Evolutionary conservation across 2,113 vertebrate genomes (phyloP).

Genomic region (Sakesphorus luctuosus): DNA sequence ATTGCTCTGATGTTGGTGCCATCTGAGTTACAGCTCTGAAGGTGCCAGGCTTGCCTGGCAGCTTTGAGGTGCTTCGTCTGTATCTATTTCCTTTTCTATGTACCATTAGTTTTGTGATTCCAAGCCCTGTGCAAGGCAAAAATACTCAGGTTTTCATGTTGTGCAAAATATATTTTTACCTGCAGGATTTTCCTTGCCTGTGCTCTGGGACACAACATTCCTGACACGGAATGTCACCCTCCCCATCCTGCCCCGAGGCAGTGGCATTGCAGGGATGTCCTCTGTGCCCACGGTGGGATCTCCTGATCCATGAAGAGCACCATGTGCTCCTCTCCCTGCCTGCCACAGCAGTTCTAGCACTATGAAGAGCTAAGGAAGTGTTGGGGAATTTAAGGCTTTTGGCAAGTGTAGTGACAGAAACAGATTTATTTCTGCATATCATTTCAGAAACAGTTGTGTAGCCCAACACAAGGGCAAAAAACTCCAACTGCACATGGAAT

Average conservation of each 20-base stretch:
- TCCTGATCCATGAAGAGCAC: neutral
- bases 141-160: rapidly evolving
- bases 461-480: neutral
- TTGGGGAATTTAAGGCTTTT: neutral
- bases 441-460: neutral
- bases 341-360: rapidly evolving
- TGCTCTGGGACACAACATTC: neutral
- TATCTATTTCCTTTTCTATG: neutral
- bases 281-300: rapidly evolving
- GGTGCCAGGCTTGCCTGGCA: neutral
- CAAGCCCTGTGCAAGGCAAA: neutral
- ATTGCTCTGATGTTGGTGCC: rapidly evolving
- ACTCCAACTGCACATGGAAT: neutral
- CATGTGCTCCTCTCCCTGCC: neutral
- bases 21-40: neutral
- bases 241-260: neutral
- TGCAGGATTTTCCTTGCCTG: neutral
- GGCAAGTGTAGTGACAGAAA: neutral
- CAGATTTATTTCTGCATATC: neutral
- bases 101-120: rapidly evolving
- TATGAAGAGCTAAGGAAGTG: rapidly evolving
- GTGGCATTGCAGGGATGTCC: neutral
- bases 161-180: rapidly evolving
- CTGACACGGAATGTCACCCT: neutral
- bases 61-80: neutral